Evolutionary conservation across 2,888 invertebrate genomes (phyloP).

Genomic region (Pterostichus madidus): DNA sequence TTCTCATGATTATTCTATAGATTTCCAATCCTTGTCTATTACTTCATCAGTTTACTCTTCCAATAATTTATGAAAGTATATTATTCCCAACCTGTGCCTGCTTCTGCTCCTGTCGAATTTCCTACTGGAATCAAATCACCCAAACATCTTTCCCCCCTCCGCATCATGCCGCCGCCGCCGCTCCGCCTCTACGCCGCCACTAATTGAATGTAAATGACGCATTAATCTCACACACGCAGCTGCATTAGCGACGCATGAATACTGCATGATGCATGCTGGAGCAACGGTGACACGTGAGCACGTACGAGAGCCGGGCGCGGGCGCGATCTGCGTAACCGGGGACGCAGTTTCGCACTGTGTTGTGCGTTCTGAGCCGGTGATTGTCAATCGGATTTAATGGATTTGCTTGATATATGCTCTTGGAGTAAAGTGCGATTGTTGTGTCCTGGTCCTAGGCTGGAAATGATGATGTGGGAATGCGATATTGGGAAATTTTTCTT

Average conservation of each 20-base stretch:
- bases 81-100: too few species aligned
- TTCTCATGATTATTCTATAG: too few species aligned
- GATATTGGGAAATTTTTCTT: too few species aligned
- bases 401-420: conserved; percentile 49
- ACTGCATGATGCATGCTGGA: conserved; percentile 39
- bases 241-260: conserved; percentile 47
- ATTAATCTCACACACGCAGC: conserved; percentile 58
- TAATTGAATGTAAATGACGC: conserved; percentile 60
- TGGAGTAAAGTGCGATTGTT: conserved; percentile 24
- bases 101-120: too few species aligned
- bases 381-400: conserved; percentile 47
- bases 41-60: too few species aligned
- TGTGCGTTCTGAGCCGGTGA: conserved; percentile 51
- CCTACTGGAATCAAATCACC: too few species aligned
- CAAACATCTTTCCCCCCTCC: not conserved
- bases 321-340: conserved; percentile 14
- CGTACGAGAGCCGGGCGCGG: not conserved
- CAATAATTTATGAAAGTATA: too few species aligned
- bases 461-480: not conserved
- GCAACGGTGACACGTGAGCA: not conserved
- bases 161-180: not conserved
- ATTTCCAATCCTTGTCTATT: too few species aligned
- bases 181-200: not conserved
- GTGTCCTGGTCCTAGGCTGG: not conserved
- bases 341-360: not conserved